These are phyloP conservation scores for Bathynomus jamesi DNA, from an alignment of 1,140 invertebrate species.

Conservation along the genomic window DNA sequence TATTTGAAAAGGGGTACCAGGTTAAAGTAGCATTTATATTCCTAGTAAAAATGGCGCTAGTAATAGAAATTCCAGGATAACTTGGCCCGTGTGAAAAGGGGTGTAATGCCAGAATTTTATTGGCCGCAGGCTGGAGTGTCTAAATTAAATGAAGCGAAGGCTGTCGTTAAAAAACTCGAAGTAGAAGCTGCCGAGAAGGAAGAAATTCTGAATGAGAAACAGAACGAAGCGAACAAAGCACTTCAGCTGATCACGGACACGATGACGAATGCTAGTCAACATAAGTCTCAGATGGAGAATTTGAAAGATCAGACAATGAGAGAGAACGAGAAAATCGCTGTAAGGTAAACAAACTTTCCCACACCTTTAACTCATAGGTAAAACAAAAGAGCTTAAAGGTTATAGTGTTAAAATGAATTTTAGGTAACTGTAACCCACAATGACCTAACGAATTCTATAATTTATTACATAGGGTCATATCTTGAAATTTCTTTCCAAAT, in stretches of 20 bases:
- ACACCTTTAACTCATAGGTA: background rate
- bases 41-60: too few relatives aligned
- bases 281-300: slow-evolving; percentile 84
- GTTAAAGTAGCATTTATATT: too few relatives aligned
- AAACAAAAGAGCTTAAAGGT: too few relatives aligned
- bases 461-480: too few relatives aligned
- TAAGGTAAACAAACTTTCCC: slow-evolving; percentile 6
- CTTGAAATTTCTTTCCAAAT: too few relatives aligned
- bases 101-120: too few relatives aligned
- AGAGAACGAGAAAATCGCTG: slow-evolving; percentile 72
- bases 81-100: too few relatives aligned
- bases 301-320: slow-evolving; percentile 79
- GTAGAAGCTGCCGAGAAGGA: slow-evolving; percentile 80
- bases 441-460: background rate
- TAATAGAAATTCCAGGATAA: too few relatives aligned
- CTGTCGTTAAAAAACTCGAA: slow-evolving; percentile 76
- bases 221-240: slow-evolving; percentile 78
- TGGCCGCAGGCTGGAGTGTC: slow-evolving; percentile 79
- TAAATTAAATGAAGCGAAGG: slow-evolving; percentile 80
- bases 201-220: slow-evolving; percentile 73
- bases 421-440: background rate
- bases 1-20: too few relatives aligned
- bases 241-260: slow-evolving; percentile 89
- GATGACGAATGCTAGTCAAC: slow-evolving; percentile 84
- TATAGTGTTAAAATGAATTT: too few relatives aligned